Percentiles rank a stretch among this genome's conserved stretches.
phyloP scores from a whole-genome alignment of 2,113 vertebrate genomes.

The Sialia sialis region DNA sequence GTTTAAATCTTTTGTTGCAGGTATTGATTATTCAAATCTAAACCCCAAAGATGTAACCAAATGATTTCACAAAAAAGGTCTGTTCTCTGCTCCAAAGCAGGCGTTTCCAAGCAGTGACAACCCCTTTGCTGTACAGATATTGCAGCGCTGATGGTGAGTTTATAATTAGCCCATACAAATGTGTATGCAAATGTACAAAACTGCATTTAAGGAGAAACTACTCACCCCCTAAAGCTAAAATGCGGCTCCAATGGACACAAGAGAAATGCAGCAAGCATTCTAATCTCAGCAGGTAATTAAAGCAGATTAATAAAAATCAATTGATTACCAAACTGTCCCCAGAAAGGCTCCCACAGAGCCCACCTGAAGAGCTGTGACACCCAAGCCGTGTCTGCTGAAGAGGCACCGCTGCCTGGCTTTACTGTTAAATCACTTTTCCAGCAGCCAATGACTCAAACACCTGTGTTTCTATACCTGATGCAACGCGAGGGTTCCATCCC shows the following conservation, averaged over 20 bases:
- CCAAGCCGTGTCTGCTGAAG: background rate
- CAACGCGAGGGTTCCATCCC: background rate
- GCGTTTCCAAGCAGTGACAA: background rate
- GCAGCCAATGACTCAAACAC: background rate
- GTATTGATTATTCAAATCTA: constrained; percentile 14
- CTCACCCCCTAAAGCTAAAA: background rate
- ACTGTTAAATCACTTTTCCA: background rate
- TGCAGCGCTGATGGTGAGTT: background rate
- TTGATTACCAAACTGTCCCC: background rate
- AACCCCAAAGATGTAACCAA: background rate
- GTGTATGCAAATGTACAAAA: background rate
- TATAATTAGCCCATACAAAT: background rate
- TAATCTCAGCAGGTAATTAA: background rate
- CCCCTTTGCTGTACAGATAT: background rate
- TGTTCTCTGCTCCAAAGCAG: background rate
- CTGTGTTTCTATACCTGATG: background rate
- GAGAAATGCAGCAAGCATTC: background rate
- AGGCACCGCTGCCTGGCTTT: background rate
- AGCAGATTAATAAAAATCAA: background rate
- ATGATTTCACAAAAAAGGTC: background rate
- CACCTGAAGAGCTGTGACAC: background rate
- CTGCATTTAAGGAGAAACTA: background rate
- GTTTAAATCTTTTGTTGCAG: background rate
- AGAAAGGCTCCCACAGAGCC: background rate
- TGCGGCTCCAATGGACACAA: background rate